Percentiles rank a stretch among this genome's conserved stretches.
Evolutionary conservation across 2,888 invertebrate genomes (phyloP).

Genomic region (Cerceris ruficornis): DNA sequence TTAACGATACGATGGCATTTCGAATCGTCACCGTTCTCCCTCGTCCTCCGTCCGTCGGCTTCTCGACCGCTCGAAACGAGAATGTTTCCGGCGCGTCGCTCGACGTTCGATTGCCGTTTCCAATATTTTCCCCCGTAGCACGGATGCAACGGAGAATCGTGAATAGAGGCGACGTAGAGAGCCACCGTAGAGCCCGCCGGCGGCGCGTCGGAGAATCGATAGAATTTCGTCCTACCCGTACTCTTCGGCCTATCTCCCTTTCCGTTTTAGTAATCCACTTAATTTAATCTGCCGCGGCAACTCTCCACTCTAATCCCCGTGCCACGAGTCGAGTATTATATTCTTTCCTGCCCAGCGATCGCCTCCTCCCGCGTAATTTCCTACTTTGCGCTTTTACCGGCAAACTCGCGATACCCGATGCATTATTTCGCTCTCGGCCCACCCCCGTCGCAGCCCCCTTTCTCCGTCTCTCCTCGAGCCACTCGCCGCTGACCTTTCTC

Average conservation of each 20-base stretch:
- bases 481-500: slow-evolving; percentile 27
- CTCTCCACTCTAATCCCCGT: slow-evolving; percentile 28
- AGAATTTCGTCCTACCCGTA: slow-evolving; percentile 57
- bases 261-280: slow-evolving; percentile 54
- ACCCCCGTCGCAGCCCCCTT: neutral
- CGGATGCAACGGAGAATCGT: slow-evolving; percentile 11
- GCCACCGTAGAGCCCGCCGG: neutral
- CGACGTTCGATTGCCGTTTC: slow-evolving; percentile 66
- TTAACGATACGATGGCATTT: slow-evolving; percentile 37
- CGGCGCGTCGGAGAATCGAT: slow-evolving; percentile 48
- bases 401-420: neutral
- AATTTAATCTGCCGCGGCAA: slow-evolving; percentile 41
- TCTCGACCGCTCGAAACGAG: slow-evolving; percentile 10
- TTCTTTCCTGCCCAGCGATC: slow-evolving; percentile 31
- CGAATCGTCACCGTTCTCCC: slow-evolving; percentile 39
- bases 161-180: slow-evolving; percentile 19
- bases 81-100: slow-evolving; percentile 25
- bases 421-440: slow-evolving; percentile 14
- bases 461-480: slow-evolving; percentile 1
- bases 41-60: slow-evolving; percentile 37
- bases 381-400: neutral
- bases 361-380: neutral
- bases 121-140: slow-evolving; percentile 56
- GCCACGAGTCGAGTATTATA: slow-evolving; percentile 17
- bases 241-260: slow-evolving; percentile 41